A percentile compares a stretch with the other conserved stretches of the same genome.
Conservation (phyloP, 1,140 invertebrate species). For the Meloidogyne floridensis region DNA sequence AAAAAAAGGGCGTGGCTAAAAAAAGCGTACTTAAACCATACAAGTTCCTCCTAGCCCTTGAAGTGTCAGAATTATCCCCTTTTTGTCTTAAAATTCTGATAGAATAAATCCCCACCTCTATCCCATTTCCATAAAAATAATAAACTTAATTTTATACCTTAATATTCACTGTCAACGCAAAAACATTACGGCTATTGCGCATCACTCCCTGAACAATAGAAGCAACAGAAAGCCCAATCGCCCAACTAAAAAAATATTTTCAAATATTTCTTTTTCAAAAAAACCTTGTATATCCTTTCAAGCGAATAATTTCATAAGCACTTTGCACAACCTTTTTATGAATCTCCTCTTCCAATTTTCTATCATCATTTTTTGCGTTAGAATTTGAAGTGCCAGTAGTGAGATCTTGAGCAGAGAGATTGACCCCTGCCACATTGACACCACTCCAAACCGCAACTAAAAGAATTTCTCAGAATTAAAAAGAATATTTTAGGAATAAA, state of each 20-base stretch:
- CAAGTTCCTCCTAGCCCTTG: too few species aligned
- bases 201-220: constrained; percentile 76
- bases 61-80: too few species aligned
- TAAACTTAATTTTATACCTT: constrained; percentile 70
- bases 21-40: too few species aligned
- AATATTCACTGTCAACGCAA: constrained; percentile 79
- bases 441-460: constrained; percentile 88
- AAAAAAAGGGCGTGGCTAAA: too few species aligned
- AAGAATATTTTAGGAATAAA: constrained; percentile 10
- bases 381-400: constrained; percentile 65
- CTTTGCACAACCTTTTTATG: constrained; percentile 78
- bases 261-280: background rate
- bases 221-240: constrained; percentile 76
- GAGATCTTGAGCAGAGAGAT: constrained; percentile 77
- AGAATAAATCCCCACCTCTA: too few species aligned
- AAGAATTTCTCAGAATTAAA: constrained; percentile 31
- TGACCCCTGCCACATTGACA: constrained; percentile 84
- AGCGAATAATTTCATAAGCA: constrained; percentile 61
- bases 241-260: constrained; percentile 60
- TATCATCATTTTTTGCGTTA: constrained; percentile 70
- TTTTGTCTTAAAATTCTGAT: too few species aligned
- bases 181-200: constrained; percentile 77
- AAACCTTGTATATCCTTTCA: constrained; percentile 67
- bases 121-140: too few species aligned
- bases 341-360: constrained; percentile 77